Evolutionary conservation across 2,797 vertebrate species (phyloP).

Genomic region (Acanthiza pusilla): DNA sequence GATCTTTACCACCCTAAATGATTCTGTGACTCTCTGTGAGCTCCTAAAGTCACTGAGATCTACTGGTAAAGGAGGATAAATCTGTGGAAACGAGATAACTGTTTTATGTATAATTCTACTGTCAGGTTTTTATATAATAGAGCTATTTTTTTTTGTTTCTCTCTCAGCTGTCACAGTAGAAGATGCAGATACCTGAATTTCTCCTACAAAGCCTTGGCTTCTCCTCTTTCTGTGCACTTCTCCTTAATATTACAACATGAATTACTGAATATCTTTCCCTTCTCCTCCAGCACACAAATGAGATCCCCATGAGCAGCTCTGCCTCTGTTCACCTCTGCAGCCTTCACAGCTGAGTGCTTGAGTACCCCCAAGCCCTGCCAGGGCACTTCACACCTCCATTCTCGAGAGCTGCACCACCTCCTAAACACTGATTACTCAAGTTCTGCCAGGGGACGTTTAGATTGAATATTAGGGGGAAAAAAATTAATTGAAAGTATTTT

Average conservation of each 20-base stretch:
- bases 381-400: background rate
- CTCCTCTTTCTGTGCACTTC: background rate
- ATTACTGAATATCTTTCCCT: background rate
- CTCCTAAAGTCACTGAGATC: background rate
- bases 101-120: background rate
- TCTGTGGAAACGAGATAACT: background rate
- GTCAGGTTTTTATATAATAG: background rate
- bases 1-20: background rate
- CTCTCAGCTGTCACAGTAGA: rapidly evolving
- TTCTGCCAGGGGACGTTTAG: background rate
- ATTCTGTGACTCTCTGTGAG: background rate
- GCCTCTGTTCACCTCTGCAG: background rate
- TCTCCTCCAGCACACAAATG: background rate
- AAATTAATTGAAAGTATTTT: background rate
- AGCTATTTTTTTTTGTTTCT: background rate
- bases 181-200: background rate
- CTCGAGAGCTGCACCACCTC: background rate
- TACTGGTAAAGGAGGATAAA: background rate
- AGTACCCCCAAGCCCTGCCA: background rate
- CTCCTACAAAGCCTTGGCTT: background rate
- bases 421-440: background rate
- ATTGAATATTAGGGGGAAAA: background rate
- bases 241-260: background rate
- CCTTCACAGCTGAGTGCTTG: background rate
- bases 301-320: background rate